Percentiles rank a stretch among this genome's conserved stretches.
Conservation (phyloP, 2,888 invertebrate genomes). For the Nephrotoma appendiculata region DNA sequence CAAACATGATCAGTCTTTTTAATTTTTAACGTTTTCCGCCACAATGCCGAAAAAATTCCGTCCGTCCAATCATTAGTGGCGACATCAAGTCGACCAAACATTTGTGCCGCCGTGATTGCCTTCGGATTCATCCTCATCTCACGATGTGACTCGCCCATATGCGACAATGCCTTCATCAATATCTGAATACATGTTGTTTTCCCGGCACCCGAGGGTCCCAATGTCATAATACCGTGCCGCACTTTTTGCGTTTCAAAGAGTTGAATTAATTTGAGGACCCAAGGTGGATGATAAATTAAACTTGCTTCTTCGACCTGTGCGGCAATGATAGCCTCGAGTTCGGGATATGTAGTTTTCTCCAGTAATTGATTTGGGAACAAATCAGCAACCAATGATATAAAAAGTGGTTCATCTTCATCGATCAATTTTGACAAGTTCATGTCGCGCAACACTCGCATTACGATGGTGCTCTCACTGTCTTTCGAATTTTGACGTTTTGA, state of each 20-base stretch:
- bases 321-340: constrained; percentile 76
- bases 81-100: constrained; percentile 93
- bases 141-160: constrained; percentile 66
- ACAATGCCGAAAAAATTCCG: constrained; percentile 91
- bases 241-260: constrained; percentile 91
- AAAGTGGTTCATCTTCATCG: constrained; percentile 95
- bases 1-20: constrained; percentile 82
- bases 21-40: constrained; percentile 84
- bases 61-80: constrained; percentile 99
- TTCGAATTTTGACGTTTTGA: constrained; percentile 81
- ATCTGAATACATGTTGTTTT: constrained; percentile 82
- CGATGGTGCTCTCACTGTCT: constrained; percentile 89
- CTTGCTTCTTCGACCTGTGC: constrained; percentile 68
- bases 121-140: constrained; percentile 99
- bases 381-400: constrained; percentile 89
- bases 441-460: constrained; percentile 92
- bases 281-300: constrained; percentile 83
- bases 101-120: constrained; percentile 92
- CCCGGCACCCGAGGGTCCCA: constrained; percentile 90
- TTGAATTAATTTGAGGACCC: constrained; percentile 91
- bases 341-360: constrained; percentile 82
- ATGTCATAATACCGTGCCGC: constrained; percentile 89
- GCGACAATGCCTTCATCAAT: constrained; percentile 79
- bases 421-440: constrained; percentile 96
- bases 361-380: constrained; percentile 84